These are phyloP conservation scores for Drymodes brunneopygia DNA, from an alignment of 2,113 vertebrate genomes.

Conservation along the genomic window DNA sequence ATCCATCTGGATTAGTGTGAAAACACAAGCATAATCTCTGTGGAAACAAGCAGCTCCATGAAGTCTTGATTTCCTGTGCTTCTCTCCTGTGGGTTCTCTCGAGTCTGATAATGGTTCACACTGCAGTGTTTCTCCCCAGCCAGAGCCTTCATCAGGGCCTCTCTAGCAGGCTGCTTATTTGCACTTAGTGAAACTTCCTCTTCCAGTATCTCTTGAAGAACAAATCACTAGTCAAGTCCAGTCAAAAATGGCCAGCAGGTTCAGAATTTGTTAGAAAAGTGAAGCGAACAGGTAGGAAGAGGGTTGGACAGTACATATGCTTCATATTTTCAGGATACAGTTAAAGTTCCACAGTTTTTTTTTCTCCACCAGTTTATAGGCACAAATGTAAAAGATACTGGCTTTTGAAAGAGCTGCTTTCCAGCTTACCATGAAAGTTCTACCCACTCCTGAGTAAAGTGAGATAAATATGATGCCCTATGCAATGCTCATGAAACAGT, in stretches of 20 bases:
- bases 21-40: conserved; percentile 39
- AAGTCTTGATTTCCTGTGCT: conserved; percentile 40
- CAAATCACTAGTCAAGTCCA: neutral
- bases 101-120: neutral
- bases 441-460: conserved; percentile 6
- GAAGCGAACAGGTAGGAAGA: neutral
- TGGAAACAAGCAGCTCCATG: conserved; percentile 33
- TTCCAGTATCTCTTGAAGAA: neutral
- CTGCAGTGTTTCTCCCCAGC: neutral
- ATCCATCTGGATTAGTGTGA: conserved; percentile 55
- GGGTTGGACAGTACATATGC: rapidly evolving
- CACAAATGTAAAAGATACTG: neutral
- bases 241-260: neutral
- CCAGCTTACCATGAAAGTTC: neutral
- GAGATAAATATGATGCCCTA: conserved; percentile 55
- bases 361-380: neutral
- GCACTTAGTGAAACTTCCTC: neutral
- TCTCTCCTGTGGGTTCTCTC: conserved; percentile 38
- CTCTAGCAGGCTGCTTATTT: neutral
- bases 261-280: neutral
- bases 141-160: neutral
- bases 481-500: conserved; percentile 54
- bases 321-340: neutral
- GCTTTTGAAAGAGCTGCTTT: conserved; percentile 10
- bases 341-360: neutral